Base-by-base conservation (phyloP, 2,113 vertebrate species). In the Hemichromis elongatus region DNA sequence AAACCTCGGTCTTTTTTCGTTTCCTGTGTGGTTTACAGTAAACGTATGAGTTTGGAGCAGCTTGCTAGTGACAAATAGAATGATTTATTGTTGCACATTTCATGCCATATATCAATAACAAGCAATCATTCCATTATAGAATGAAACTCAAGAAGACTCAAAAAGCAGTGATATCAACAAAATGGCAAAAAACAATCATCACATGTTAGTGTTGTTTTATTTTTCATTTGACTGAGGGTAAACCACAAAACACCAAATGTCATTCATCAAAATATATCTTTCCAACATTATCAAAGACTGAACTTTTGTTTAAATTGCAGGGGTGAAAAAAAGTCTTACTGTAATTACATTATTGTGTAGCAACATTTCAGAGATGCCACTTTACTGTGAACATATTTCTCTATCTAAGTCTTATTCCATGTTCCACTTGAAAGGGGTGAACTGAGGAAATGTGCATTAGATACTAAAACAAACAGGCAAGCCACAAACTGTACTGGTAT, bases 381-480 rank as follows among this genome's bases (percentile, higher is more conserved):
- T 55, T 78, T 18, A 6, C 33, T 80, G 61, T 26, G 40, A 63
- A 85, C 68, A 57, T 70, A 45, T 80, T 82, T 80, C 78, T 77
- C 47, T 57, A 77, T 73, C 59, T 50, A 59, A 61, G 80, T 88
- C 79, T 47, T 87, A 52, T 79, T 88, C 78, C 12, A 24, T 56
- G 79, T 90, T 90, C 56, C 82, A 86, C 81, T 88, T 90, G 73
- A 92, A 92, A 92, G 88, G 88, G 95, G 93, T 93, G 95, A 96
- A 94, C 92, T 90, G 92, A 91, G 90, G 90, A 97, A 97, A 96
- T 95, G 96, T 94, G 96, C 95, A 94, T 96, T 96, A 96, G 90
- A 97, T 96, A 97, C 96, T 92, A 96, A 96, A 97, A 97, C 94
- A 96, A 95, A 95, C 93, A 94, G 80, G 47, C 87, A 7, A 90